phyloP scores from a whole-genome alignment of 2,797 vertebrate species.

The Hyperoplus lanceolatus region DNA sequence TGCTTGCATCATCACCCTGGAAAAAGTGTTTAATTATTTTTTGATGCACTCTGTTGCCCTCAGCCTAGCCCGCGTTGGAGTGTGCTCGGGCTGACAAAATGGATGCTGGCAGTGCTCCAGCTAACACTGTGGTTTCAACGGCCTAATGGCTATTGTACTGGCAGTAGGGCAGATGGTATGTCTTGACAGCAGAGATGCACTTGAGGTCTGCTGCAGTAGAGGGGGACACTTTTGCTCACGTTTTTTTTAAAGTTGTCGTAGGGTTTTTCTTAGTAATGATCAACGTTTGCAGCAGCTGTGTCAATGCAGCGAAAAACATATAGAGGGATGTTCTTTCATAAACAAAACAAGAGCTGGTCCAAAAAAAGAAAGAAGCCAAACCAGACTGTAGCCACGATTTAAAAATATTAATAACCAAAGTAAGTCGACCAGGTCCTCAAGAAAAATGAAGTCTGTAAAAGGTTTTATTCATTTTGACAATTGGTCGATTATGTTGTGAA shows the following conservation, averaged over 20 bases:
- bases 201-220: constrained; percentile 41
- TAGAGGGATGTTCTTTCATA: not conserved
- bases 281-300: constrained; percentile 17
- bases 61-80: constrained; percentile 55
- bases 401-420: no score
- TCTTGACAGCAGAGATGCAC: constrained; percentile 54
- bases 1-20: constrained; percentile 82
- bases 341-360: not conserved
- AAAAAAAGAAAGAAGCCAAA: not conserved
- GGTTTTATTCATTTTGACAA: constrained; percentile 9
- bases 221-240: constrained; percentile 40
- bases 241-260: constrained; percentile 10
- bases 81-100: constrained; percentile 78
- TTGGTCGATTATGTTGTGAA: not conserved
- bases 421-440: no score
- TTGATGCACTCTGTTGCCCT: constrained; percentile 79
- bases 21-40: constrained; percentile 84
- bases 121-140: constrained; percentile 68
- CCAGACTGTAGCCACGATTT: not conserved
- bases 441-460: not conserved
- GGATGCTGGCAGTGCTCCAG: constrained; percentile 78
- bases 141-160: constrained; percentile 74
- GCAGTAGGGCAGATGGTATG: constrained; percentile 72
- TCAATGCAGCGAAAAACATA: not conserved
- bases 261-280: not conserved